These are phyloP conservation scores for Acholoe squamosa DNA, from an alignment of 2,888 invertebrate genomes.

Conservation along the genomic window DNA sequence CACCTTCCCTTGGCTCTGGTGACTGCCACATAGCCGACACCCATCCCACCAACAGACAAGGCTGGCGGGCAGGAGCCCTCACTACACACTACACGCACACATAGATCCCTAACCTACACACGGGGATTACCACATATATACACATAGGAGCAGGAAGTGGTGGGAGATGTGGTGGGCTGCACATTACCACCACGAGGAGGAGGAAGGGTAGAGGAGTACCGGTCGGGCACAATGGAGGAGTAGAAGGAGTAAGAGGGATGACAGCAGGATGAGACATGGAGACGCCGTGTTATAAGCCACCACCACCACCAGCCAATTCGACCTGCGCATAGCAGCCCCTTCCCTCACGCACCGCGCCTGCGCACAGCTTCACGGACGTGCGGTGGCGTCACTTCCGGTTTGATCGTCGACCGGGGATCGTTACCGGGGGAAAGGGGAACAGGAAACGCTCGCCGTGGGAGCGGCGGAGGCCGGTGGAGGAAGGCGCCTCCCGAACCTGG, in stretches of 20 bases:
- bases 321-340: neutral
- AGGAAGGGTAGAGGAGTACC: neutral
- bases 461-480: constrained; percentile 48
- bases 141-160: neutral
- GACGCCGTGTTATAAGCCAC: neutral
- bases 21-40: too few relatives aligned
- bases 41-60: neutral
- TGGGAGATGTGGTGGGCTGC: too few relatives aligned
- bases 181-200: neutral
- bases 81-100: neutral
- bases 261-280: neutral
- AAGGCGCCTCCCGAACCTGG: neutral
- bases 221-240: neutral
- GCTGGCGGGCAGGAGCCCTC: too few relatives aligned
- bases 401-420: constrained; percentile 4
- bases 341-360: neutral
- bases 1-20: too few relatives aligned
- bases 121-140: neutral
- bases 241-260: neutral
- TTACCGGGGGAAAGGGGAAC: constrained; percentile 26
- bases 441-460: constrained; percentile 38
- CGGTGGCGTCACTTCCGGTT: constrained; percentile 33
- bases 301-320: neutral
- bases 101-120: neutral
- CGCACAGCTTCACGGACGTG: neutral